A percentile compares a stretch with the other conserved stretches of the same genome.
These are phyloP conservation scores for Caenorhabditis briggsae DNA, from an alignment of 1,140 invertebrate genomes.

Conservation along the genomic window DNA sequence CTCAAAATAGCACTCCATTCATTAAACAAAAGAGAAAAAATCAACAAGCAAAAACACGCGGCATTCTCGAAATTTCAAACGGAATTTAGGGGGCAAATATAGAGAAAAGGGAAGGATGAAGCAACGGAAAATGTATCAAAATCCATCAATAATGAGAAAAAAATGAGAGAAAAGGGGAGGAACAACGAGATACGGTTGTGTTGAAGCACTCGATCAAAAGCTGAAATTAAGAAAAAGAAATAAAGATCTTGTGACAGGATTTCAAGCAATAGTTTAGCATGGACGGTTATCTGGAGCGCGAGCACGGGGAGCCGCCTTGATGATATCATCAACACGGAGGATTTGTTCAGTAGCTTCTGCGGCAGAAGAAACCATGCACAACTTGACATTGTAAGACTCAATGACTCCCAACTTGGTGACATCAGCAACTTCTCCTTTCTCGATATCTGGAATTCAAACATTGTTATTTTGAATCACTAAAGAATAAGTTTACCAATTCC, in stretches of 20 bases:
- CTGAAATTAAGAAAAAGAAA: constrained; percentile 2
- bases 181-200: constrained; percentile 36
- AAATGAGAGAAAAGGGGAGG: background rate
- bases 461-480: background rate
- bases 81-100: background rate
- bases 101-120: background rate
- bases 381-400: constrained; percentile 95
- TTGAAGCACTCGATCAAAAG: constrained; percentile 45
- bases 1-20: constrained; percentile 46
- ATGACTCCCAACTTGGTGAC: constrained; percentile 92
- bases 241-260: constrained; percentile 17
- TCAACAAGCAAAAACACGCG: constrained; percentile 56
- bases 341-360: constrained; percentile 98
- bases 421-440: constrained; percentile 80
- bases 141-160: constrained; percentile 20
- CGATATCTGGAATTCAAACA: constrained; percentile 78
- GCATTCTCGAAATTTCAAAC: constrained; percentile 19
- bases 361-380: constrained; percentile 83
- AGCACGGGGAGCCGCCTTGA: constrained; percentile 92
- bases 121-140: constrained; percentile 13
- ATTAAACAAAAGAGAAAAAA: constrained; percentile 41
- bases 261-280: constrained; percentile 68
- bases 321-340: constrained; percentile 95
- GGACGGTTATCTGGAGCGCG: constrained; percentile 85
- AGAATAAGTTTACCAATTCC: constrained; percentile 84